phyloP scores from a whole-genome alignment of 2,113 vertebrate species.

The Mastomys natalensis region DNA sequence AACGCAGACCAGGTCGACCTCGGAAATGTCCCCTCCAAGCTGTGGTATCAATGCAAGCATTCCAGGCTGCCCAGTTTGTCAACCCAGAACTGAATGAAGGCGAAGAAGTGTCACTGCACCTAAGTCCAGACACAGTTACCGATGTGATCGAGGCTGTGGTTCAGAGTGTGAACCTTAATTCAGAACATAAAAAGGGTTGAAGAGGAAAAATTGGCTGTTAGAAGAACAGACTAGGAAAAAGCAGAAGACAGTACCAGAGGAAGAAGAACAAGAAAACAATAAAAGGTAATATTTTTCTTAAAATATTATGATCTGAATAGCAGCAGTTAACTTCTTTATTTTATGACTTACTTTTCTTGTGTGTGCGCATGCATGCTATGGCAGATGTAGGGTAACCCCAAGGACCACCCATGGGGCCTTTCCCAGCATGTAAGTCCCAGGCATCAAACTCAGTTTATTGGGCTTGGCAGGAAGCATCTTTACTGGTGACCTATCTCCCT shows the following conservation, averaged over 20 bases:
- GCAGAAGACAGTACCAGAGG: conserved; percentile 81
- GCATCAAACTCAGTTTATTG: background rate
- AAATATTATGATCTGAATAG: background rate
- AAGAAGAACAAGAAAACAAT: conserved; percentile 84
- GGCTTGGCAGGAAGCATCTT: background rate
- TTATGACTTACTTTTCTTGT: background rate
- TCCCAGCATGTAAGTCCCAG: too few species aligned
- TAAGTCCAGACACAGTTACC: conserved; percentile 85
- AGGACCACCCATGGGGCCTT: background rate
- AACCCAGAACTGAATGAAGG: conserved; percentile 77
- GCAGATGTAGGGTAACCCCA: too few species aligned
- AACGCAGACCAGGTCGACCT: conserved; percentile 94
- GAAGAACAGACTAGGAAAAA: conserved; percentile 86
- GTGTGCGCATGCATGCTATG: background rate
- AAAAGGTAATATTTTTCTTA: conserved; percentile 86
- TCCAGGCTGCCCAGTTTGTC: conserved; percentile 81
- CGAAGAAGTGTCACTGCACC: conserved; percentile 76
- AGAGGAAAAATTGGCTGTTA: conserved; percentile 90
- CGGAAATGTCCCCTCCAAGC: conserved; percentile 92
- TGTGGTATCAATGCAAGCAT: conserved; percentile 84
- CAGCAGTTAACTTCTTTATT: background rate
- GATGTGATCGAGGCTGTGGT: conserved; percentile 92
- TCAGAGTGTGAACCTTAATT: conserved; percentile 87
- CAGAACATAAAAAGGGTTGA: conserved; percentile 90
- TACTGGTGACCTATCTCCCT: background rate